A percentile compares a stretch with the other conserved stretches of the same genome.
These are phyloP conservation scores for Chironomus riparius DNA, from an alignment of 2,888 invertebrate species.

Conservation along the genomic window DNA sequence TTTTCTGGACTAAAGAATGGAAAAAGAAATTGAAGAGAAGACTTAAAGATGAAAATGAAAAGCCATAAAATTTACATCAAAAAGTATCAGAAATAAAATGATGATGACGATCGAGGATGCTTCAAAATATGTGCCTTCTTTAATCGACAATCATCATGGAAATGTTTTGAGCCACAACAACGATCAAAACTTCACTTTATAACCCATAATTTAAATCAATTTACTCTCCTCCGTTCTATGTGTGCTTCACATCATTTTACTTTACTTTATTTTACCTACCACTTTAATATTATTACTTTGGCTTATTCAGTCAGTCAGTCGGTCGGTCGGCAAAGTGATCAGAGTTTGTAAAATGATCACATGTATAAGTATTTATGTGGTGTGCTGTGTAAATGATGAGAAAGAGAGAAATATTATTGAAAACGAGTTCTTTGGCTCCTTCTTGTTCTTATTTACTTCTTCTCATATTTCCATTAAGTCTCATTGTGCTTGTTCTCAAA, in stretches of 20 bases:
- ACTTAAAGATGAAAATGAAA: not conserved
- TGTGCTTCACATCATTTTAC: not conserved
- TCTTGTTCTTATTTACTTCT: not conserved
- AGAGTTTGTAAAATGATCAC: no score
- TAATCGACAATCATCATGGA: slow-evolving; percentile 18
- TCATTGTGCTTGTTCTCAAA: no score
- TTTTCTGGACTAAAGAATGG: not conserved
- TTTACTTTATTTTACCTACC: no score
- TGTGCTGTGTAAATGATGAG: not conserved
- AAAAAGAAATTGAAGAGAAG: not conserved
- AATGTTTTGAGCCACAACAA: slow-evolving; percentile 5
- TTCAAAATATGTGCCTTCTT: not conserved
- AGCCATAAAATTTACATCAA: not conserved
- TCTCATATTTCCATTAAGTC: not conserved
- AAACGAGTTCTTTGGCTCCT: slow-evolving; percentile 1
- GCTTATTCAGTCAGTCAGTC: not conserved
- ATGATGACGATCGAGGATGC: not conserved
- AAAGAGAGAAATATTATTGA: not conserved
- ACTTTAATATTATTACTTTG: no score
- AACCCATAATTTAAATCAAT: slow-evolving; percentile 25
- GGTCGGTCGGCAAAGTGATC: not conserved
- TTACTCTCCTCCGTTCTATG: slow-evolving; percentile 1
- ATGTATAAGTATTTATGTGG: no score
- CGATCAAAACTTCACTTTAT: slow-evolving; percentile 9
- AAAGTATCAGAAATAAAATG: not conserved